These are phyloP conservation scores for Tetragonula clypearis DNA, from an alignment of 1,140 invertebrate genomes.

Conservation along the genomic window DNA sequence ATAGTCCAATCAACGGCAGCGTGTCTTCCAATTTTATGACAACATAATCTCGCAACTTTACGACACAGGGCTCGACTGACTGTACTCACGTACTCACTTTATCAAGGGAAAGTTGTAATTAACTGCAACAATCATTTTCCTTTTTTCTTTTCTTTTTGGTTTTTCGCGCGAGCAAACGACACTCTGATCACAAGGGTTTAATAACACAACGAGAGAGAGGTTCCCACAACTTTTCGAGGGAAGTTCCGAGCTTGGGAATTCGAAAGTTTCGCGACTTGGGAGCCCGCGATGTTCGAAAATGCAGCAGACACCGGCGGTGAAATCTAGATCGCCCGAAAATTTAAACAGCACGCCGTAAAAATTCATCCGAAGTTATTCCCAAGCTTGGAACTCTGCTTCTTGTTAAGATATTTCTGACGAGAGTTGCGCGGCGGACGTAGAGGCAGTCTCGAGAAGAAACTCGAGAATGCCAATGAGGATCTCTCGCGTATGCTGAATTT, in stretches of 20 bases:
- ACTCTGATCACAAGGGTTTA: not conserved
- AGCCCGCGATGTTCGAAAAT: not conserved
- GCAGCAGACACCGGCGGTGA: too few species aligned
- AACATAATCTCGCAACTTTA: too few species aligned
- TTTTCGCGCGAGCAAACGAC: not conserved
- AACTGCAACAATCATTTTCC: too few species aligned
- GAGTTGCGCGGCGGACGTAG: not conserved
- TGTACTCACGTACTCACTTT: too few species aligned
- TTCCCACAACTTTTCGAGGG: not conserved
- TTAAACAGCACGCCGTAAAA: not conserved
- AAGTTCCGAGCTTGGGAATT: not conserved
- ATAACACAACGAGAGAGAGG: not conserved
- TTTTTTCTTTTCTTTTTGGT: too few species aligned
- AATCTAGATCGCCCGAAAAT: not conserved
- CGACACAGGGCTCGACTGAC: too few species aligned
- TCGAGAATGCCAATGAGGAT: not conserved
- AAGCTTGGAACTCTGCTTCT: not conserved
- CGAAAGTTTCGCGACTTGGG: not conserved
- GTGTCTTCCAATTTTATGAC: too few species aligned
- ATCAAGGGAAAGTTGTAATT: too few species aligned
- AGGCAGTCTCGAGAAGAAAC: not conserved
- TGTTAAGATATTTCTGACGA: slow-evolving; percentile 3
- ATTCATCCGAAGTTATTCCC: not conserved
- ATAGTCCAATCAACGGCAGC: too few species aligned
- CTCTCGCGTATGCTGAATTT: not conserved